Conservation (phyloP, 64 coral and sea anemone species). For the Montipora capricornis region DNA sequence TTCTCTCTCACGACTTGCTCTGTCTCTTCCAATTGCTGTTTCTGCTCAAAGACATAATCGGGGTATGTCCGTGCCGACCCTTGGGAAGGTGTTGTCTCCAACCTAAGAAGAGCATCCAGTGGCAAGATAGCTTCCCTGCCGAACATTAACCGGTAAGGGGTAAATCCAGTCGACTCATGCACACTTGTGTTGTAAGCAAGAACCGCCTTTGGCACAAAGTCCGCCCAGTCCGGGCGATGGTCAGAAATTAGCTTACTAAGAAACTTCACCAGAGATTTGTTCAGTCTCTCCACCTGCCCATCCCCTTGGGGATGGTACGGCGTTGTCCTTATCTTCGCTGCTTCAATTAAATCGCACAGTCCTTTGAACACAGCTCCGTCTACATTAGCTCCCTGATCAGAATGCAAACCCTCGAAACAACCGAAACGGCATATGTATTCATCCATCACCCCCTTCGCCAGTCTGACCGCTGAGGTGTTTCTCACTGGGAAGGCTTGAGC, state of each 20-base stretch:
- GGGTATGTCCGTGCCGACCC: not conserved
- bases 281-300: conserved; percentile 20
- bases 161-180: conserved; percentile 29
- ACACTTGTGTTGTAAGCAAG: conserved; percentile 28
- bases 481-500: no score
- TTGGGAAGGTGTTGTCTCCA: not conserved
- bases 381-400: not conserved
- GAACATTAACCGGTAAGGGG: conserved; percentile 27
- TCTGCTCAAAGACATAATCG: conserved; percentile 42
- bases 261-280: conserved; percentile 26
- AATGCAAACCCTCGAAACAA: conserved; percentile 4
- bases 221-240: not conserved
- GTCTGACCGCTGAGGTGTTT: no score
- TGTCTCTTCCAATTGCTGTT: conserved; percentile 29
- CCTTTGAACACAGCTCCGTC: not conserved
- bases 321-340: not conserved
- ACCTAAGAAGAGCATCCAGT: conserved; percentile 26
- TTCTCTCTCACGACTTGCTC: conserved; percentile 16
- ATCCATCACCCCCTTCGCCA: conserved; percentile 8
- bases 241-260: not conserved
- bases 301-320: conserved; percentile 8
- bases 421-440: conserved; percentile 32
- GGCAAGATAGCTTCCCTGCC: conserved; percentile 12
- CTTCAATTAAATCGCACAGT: conserved; percentile 30
- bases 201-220: conserved; percentile 14